A percentile compares a stretch with the other conserved stretches of the same genome.
Conservation (phyloP, 1,140 invertebrate genomes). For the Pseudomyrmex flavicornis region DNA sequence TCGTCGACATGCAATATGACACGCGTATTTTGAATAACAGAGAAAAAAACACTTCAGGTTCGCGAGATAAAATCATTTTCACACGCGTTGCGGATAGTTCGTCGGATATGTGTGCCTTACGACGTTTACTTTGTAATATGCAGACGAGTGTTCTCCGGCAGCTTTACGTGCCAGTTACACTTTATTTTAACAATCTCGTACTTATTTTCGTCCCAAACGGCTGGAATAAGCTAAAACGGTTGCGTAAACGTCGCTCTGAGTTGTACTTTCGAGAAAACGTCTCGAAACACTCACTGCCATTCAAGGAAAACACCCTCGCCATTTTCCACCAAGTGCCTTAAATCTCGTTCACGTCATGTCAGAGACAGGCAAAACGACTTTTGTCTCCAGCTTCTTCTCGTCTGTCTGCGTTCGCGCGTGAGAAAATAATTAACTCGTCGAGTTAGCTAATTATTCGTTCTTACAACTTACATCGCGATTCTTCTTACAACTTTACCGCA, state of each 20-base stretch:
- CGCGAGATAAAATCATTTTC: constrained; percentile 17
- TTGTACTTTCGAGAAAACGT: constrained; percentile 59
- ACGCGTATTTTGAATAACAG: not conserved
- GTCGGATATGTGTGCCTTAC: not conserved
- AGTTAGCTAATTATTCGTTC: constrained; percentile 13
- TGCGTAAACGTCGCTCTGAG: constrained; percentile 8
- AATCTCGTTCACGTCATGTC: constrained; percentile 30
- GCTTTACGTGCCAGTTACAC: constrained; percentile 1
- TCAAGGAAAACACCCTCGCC: constrained; percentile 35
- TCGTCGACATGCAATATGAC: not conserved
- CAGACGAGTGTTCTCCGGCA: not conserved
- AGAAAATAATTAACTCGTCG: constrained; percentile 7
- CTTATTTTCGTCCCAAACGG: constrained; percentile 17
- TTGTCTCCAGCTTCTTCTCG: constrained; percentile 10
- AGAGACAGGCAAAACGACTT: constrained; percentile 5
- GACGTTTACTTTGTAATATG: not conserved
- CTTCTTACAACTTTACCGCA: not conserved
- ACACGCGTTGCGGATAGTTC: not conserved
- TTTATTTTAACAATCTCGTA: constrained; percentile 12
- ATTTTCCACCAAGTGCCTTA: constrained; percentile 37
- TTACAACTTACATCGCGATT: constrained; percentile 22
- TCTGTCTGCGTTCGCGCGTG: no score
- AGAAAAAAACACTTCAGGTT: not conserved
- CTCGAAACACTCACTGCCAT: constrained; percentile 47
- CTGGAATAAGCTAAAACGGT: constrained; percentile 6